Percentiles rank a stretch among this genome's conserved stretches.
These are phyloP conservation scores for Taenaris catops DNA, from an alignment of 2,888 invertebrate genomes.

Conservation along the genomic window DNA sequence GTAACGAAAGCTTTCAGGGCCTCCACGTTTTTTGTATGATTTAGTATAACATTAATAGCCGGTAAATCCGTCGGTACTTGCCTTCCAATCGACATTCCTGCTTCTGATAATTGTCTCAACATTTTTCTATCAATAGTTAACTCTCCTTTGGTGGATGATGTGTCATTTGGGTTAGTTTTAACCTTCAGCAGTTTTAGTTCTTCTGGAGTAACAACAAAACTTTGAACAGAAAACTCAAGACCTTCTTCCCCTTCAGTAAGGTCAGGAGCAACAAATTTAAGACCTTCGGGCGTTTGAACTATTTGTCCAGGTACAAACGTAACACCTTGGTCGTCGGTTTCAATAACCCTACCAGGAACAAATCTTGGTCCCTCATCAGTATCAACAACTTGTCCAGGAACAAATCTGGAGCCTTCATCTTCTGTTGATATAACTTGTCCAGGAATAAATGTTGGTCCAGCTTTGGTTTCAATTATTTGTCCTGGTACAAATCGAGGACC, in stretches of 20 bases:
- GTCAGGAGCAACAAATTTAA: constrained; percentile 85
- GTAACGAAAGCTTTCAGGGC: constrained; percentile 68
- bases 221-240: constrained; percentile 85
- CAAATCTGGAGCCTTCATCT: constrained; percentile 80
- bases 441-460: constrained; percentile 88
- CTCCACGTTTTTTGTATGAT: constrained; percentile 70
- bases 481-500: constrained; percentile 89
- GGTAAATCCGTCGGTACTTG: constrained; percentile 82
- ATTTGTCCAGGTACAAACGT: constrained; percentile 90
- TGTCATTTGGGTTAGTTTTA: constrained; percentile 72
- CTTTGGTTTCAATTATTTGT: constrained; percentile 86
- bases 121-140: constrained; percentile 82
- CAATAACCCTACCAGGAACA: constrained; percentile 85
- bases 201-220: constrained; percentile 79
- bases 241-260: constrained; percentile 83
- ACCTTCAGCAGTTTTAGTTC: constrained; percentile 70
- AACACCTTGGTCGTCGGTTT: constrained; percentile 84
- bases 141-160: constrained; percentile 77
- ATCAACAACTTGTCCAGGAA: constrained; percentile 86
- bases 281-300: constrained; percentile 85
- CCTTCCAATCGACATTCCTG: constrained; percentile 84
- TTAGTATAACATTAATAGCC: constrained; percentile 78
- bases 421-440: constrained; percentile 86
- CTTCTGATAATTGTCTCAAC: constrained; percentile 83
- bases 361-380: constrained; percentile 85